These are phyloP conservation scores for Pristionchus maxplancki DNA, from an alignment of 2,888 invertebrate species.

Conservation along the genomic window DNA sequence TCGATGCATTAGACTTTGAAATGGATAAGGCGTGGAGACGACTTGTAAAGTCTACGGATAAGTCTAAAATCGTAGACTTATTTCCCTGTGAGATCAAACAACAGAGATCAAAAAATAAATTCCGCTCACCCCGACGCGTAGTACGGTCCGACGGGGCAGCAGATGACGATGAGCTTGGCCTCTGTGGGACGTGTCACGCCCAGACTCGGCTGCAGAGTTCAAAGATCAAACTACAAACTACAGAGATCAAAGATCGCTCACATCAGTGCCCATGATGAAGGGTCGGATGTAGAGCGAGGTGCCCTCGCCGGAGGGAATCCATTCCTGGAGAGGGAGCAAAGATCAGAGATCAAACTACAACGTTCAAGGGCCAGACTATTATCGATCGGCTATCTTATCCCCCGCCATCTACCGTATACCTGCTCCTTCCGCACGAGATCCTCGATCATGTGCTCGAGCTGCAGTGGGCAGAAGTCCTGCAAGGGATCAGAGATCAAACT, in stretches of 20 bases:
- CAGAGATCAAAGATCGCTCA: background rate
- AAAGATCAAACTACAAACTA: background rate
- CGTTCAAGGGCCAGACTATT: too few relatives aligned
- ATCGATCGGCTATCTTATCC: too few relatives aligned
- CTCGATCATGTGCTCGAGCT: conserved; percentile 88
- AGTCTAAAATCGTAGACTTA: too few relatives aligned
- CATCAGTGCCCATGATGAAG: conserved; percentile 94
- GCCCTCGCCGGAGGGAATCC: conserved; percentile 90
- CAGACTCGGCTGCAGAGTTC: conserved; percentile 86
- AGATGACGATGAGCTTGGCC: conserved; percentile 90
- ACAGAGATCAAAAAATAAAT: background rate
- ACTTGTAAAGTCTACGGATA: too few relatives aligned
- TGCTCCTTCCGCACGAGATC: conserved; percentile 88
- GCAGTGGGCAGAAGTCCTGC: conserved; percentile 87
- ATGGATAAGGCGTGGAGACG: too few relatives aligned
- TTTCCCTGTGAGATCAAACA: too few relatives aligned
- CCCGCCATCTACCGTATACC: too few relatives aligned
- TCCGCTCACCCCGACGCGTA: conserved; percentile 81
- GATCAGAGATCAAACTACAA: too few relatives aligned
- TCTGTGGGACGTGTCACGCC: conserved; percentile 90
- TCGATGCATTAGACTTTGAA: too few relatives aligned
- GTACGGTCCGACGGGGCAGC: conserved; percentile 93
- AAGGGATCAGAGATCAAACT: background rate
- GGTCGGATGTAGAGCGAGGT: conserved; percentile 95
- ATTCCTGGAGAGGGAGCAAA: too few relatives aligned